Percentiles rank a stretch among this genome's conserved stretches.
Evolutionary conservation across 1,140 invertebrate genomes (phyloP).

Genomic region (Procambarus virginalis): DNA sequence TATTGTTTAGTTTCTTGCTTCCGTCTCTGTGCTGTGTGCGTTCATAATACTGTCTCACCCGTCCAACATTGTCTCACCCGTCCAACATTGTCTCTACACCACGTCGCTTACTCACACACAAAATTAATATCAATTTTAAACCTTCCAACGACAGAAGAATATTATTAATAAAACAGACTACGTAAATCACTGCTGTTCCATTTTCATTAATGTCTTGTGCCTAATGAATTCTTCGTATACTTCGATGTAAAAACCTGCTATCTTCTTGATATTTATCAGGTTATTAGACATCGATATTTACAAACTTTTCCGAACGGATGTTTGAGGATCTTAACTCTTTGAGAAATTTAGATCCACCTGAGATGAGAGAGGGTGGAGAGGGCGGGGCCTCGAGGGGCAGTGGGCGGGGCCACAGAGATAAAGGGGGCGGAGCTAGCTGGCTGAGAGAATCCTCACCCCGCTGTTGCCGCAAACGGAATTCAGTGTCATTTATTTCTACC

Average conservation of each 20-base stretch:
- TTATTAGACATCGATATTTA: constrained; percentile 12
- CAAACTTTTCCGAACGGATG: neutral
- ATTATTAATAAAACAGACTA: too few relatives aligned
- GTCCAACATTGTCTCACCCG: too few relatives aligned
- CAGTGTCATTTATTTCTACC: neutral
- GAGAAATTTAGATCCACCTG: constrained; percentile 20
- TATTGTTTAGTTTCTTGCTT: too few relatives aligned
- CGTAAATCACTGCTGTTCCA: neutral
- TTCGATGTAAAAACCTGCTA: too few relatives aligned
- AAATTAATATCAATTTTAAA: too few relatives aligned
- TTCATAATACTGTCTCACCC: too few relatives aligned
- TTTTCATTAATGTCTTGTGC: neutral
- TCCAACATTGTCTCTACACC: too few relatives aligned
- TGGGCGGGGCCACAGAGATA: neutral
- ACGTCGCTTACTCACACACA: too few relatives aligned
- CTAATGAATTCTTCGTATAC: too few relatives aligned
- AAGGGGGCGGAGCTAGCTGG: constrained; percentile 2
- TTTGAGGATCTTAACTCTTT: constrained; percentile 9
- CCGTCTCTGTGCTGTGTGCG: too few relatives aligned
- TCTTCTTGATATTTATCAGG: neutral
- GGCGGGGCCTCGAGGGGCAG: neutral
- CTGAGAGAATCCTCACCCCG: neutral
- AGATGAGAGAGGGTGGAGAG: constrained; percentile 13
- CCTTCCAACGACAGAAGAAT: too few relatives aligned
- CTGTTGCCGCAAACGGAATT: constrained; percentile 1